phyloP scores from a whole-genome alignment of 2,888 invertebrate species.

The Agelastica alni region DNA sequence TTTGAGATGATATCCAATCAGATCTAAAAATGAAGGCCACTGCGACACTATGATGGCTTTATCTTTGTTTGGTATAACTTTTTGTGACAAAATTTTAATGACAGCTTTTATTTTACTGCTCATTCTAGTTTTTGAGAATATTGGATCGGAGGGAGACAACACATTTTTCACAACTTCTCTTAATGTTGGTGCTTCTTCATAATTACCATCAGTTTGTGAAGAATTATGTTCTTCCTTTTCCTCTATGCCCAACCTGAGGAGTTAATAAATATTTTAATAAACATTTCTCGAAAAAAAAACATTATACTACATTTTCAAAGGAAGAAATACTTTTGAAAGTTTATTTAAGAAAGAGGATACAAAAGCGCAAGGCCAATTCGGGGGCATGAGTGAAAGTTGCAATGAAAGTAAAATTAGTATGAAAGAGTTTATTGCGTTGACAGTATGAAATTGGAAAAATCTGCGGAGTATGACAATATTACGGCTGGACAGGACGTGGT shows the following conservation, averaged over 20 bases:
- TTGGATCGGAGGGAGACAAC: slow-evolving; percentile 70
- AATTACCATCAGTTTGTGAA: slow-evolving; percentile 39
- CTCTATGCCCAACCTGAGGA: slow-evolving; percentile 4
- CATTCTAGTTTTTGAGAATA: slow-evolving; percentile 62
- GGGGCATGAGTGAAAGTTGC: too few relatives aligned
- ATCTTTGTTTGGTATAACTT: slow-evolving; percentile 61
- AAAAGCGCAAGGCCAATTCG: too few relatives aligned
- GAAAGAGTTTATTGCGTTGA: too few relatives aligned
- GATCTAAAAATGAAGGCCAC: slow-evolving; percentile 82
- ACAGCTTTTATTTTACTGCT: slow-evolving; percentile 64
- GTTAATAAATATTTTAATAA: too few relatives aligned
- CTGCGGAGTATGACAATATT: too few relatives aligned
- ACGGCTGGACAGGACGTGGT: too few relatives aligned
- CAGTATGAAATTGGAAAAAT: too few relatives aligned
- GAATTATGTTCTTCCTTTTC: background rate
- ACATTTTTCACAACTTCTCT: slow-evolving; percentile 66
- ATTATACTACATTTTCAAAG: background rate
- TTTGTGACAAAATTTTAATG: slow-evolving; percentile 52
- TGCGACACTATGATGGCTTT: slow-evolving; percentile 90
- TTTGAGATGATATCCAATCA: slow-evolving; percentile 70
- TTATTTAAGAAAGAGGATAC: too few relatives aligned
- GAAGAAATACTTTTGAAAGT: too few relatives aligned
- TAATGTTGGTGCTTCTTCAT: slow-evolving; percentile 55
- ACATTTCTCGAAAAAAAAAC: background rate
- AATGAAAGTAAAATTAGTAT: too few relatives aligned